These are phyloP conservation scores for Suncus etruscus DNA, from an alignment of 2,113 vertebrate genomes.

Conservation along the genomic window DNA sequence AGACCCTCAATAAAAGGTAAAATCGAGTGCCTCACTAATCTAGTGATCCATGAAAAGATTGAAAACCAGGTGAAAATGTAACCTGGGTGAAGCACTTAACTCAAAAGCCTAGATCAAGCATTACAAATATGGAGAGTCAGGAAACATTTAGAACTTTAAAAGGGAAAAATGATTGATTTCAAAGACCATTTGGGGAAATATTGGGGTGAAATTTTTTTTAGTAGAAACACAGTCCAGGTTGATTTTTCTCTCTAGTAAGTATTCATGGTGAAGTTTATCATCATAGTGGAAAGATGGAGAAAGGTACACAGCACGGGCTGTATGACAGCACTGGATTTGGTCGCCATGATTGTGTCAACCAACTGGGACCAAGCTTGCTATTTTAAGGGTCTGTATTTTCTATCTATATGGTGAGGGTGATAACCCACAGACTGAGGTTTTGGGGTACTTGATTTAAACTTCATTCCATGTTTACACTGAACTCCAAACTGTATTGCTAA, in stretches of 20 bases:
- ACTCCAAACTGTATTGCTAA: too few species aligned
- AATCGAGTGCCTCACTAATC: slow-evolving; percentile 65
- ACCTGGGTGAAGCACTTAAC: slow-evolving; percentile 1
- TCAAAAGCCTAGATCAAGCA: slow-evolving; percentile 56
- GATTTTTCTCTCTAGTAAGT: slow-evolving; percentile 17
- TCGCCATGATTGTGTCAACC: background rate
- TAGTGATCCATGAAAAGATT: slow-evolving; percentile 38
- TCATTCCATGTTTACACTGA: background rate
- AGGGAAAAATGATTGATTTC: slow-evolving; percentile 22
- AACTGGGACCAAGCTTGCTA: background rate
- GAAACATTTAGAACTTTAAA: slow-evolving; percentile 25
- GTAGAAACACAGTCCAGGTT: slow-evolving; percentile 2
- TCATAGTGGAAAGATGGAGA: background rate
- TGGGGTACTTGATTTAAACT: background rate
- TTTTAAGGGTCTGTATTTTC: background rate
- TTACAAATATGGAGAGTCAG: slow-evolving; percentile 56
- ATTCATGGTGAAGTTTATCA: background rate
- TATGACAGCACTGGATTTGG: background rate
- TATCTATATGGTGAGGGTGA: background rate
- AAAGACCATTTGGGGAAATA: slow-evolving; percentile 56
- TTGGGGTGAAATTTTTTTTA: slow-evolving; percentile 8
- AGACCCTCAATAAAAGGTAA: slow-evolving; percentile 71
- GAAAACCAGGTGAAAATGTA: slow-evolving; percentile 65
- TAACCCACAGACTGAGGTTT: background rate
- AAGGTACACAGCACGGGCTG: background rate